Percentiles rank a stretch among this genome's conserved stretches.
phyloP scores from a whole-genome alignment of 2,888 invertebrate species.

The Didymodactylos carnosus region DNA sequence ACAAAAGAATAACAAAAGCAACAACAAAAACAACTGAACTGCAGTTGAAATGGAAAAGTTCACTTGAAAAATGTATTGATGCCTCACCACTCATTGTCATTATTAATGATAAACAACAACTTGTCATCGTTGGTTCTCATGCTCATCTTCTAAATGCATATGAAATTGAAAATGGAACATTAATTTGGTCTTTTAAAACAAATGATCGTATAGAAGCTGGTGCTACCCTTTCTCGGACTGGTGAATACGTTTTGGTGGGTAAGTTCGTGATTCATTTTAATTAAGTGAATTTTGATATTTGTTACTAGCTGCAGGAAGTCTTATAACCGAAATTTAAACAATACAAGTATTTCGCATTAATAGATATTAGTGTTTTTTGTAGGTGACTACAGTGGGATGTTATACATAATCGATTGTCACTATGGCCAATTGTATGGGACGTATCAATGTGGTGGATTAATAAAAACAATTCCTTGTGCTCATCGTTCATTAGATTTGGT shows the following conservation, averaged over 20 bases:
- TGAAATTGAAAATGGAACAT: slow-evolving; percentile 39
- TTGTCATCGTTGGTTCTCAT: slow-evolving; percentile 50
- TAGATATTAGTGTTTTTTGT: too few relatives aligned
- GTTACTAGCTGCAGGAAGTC: too few relatives aligned
- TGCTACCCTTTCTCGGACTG: slow-evolving; percentile 34
- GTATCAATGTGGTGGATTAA: background rate
- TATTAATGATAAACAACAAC: background rate
- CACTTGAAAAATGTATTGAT: slow-evolving; percentile 62
- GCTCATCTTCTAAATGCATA: slow-evolving; percentile 49
- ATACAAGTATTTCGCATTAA: background rate
- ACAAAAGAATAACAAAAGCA: too few relatives aligned
- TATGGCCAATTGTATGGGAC: background rate
- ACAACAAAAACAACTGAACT: background rate
- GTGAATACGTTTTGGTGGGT: slow-evolving; percentile 47
- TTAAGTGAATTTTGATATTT: too few relatives aligned
- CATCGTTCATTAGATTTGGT: background rate
- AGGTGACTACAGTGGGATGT: background rate
- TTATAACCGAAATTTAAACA: too few relatives aligned
- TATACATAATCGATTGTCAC: background rate
- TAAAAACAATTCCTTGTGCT: background rate
- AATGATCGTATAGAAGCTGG: slow-evolving; percentile 55
- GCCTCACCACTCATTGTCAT: slow-evolving; percentile 43
- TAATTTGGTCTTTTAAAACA: slow-evolving; percentile 34
- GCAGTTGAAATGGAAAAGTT: slow-evolving; percentile 38
- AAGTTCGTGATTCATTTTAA: slow-evolving; percentile 17